phyloP scores from a whole-genome alignment of 2,888 invertebrate species.

The Argyresthia albistria region DNA sequence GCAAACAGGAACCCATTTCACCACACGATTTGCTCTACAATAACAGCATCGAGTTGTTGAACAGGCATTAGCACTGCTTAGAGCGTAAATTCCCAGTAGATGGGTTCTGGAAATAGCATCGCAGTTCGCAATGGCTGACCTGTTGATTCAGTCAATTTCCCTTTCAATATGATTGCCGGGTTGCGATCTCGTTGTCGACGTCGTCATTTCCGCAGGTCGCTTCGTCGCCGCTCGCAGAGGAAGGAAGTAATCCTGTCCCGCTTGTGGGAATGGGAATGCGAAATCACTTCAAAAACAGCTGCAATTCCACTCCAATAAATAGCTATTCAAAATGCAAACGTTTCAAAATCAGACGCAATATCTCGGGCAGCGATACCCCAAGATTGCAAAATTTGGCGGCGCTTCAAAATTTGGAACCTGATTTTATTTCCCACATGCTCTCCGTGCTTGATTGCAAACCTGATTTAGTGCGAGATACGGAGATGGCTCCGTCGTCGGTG shows the following conservation, averaged over 20 bases:
- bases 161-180: slow-evolving; percentile 44
- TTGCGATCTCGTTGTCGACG: slow-evolving; percentile 44
- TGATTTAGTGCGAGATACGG: slow-evolving; percentile 25
- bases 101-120: slow-evolving; percentile 17
- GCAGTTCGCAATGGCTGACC: slow-evolving; percentile 23
- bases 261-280: slow-evolving; percentile 37
- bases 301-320: too few relatives aligned
- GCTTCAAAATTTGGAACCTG: slow-evolving; percentile 12
- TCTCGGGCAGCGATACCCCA: background rate
- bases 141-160: slow-evolving; percentile 63
- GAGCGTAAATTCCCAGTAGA: background rate
- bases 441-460: slow-evolving; percentile 27
- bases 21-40: background rate
- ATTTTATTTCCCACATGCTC: slow-evolving; percentile 8
- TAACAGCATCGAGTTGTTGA: background rate
- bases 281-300: too few relatives aligned
- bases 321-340: too few relatives aligned
- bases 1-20: slow-evolving; percentile 1
- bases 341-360: too few relatives aligned
- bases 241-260: slow-evolving; percentile 61
- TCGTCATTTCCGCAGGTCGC: slow-evolving; percentile 52
- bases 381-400: slow-evolving; percentile 16
- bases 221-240: slow-evolving; percentile 35
- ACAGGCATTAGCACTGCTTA: background rate
- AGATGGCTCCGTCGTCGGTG: slow-evolving; percentile 14